Base-by-base conservation (phyloP, 2,113 vertebrate genomes). In the Seriola dumerili region DNA sequence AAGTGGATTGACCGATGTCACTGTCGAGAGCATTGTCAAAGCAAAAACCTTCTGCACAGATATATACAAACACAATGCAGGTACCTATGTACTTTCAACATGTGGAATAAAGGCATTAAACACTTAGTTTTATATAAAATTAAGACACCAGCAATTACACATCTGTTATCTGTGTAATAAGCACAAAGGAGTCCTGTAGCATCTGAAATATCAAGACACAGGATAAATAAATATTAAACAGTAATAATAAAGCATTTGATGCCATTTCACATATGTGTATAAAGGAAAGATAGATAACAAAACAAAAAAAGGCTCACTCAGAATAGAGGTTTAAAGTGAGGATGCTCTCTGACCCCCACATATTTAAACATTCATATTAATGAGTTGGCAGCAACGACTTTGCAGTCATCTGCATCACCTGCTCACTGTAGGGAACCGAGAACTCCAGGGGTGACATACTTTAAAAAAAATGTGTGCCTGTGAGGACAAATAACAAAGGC, bases 361-460 rank as follows among this genome's bases (percentile, higher is more conserved):
- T 59, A 48, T 59, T 73, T 58, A 17, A 50, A 63, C 46, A 54
- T 75, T 40, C 36, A 62, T 69, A 62, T 23, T 44, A 62, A 81
- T 63, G 46, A 54, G 44, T 40, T 61, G 29, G 62, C 42, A 50
- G 23, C 29, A 66, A 32, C 62, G 42, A 7, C 23, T 34, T 61
- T 72, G 68, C 17, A 23, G 58, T 44, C n/a, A 7, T 52, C 23
- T 57, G 61, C 69, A 48, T 66, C 58, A 83, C 29, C 36, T 48
- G 10, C 67, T 72, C 50, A 21, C 44, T 62, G 64, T 21, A 38
- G 38, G 36, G 21, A 29, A 57, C 48, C 10, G 3, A 38, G 40
- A 61, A 29, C 29, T 29, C 29, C 29, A 29, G 29, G 29, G 29
- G 29, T 29, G 2, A 29, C 29, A 29, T 29, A 29, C 29, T 29